Evolutionary conservation across 2,797 vertebrate genomes (phyloP).

Genomic region (Anguilla megastoma): DNA sequence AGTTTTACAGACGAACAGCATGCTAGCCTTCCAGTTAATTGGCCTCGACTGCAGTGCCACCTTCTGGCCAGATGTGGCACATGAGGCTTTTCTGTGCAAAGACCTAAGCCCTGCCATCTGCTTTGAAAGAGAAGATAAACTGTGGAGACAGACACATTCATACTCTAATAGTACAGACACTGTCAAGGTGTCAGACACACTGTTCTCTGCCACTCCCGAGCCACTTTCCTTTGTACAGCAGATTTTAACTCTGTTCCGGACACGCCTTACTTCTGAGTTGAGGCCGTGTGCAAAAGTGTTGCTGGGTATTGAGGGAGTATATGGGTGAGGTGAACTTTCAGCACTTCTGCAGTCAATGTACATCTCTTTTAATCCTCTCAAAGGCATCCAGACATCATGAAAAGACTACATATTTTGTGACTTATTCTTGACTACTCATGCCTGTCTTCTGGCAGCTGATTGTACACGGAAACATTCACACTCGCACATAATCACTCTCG

Average conservation of each 20-base stretch:
- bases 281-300: background rate
- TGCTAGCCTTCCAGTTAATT: slow-evolving; percentile 19
- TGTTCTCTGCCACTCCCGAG: background rate
- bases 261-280: background rate
- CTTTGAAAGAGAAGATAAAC: background rate
- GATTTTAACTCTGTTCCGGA: background rate
- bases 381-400: background rate
- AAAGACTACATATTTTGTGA: background rate
- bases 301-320: background rate
- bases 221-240: background rate
- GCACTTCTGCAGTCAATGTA: background rate
- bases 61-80: slow-evolving; percentile 39
- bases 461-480: background rate
- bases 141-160: background rate
- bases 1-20: slow-evolving; percentile 41
- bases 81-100: background rate
- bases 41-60: slow-evolving; percentile 39
- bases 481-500: background rate
- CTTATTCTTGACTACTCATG: background rate
- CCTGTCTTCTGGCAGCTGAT: background rate
- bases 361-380: background rate
- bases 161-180: background rate
- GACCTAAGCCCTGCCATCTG: background rate
- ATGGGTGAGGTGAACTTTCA: background rate
- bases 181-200: background rate